Percentiles rank a stretch among this genome's conserved stretches.
Evolutionary conservation across 2,113 vertebrate species (phyloP).

Genomic region (Bujurquina vittata): DNA sequence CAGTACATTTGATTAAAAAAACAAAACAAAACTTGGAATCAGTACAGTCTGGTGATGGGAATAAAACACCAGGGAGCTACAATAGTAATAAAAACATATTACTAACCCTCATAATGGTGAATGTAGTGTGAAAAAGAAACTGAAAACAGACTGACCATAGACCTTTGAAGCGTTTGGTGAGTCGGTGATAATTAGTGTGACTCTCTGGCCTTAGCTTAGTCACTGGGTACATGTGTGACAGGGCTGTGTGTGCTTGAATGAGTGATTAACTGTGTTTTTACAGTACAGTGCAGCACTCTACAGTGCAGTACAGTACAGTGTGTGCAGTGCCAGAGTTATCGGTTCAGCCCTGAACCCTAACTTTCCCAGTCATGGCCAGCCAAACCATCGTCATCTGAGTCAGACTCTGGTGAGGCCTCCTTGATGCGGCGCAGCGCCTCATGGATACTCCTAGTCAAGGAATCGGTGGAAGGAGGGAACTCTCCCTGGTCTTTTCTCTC

Average conservation of each 20-base stretch:
- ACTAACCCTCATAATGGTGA: conserved; percentile 6
- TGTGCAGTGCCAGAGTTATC: conserved; percentile 27
- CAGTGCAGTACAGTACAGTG: conserved; percentile 37
- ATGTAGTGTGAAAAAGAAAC: conserved; percentile 30
- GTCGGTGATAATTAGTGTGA: conserved; percentile 32
- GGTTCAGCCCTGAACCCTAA: conserved; percentile 70
- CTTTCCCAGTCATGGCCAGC: conserved; percentile 94
- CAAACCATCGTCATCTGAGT: conserved; percentile 92
- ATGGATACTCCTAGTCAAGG: conserved; percentile 95
- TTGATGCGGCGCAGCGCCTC: conserved; percentile 97
- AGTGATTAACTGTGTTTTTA: conserved; percentile 24
- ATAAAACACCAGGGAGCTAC: conserved; percentile 38
- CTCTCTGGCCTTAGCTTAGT: conserved; percentile 24
- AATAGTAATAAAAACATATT: conserved; percentile 35
- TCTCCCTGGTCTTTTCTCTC: conserved; percentile 86
- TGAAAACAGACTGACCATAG: conserved; percentile 18
- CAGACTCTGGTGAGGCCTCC: conserved; percentile 96
- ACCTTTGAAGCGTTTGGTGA: conserved; percentile 43
- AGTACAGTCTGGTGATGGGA: conserved; percentile 29
- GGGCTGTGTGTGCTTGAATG: conserved; percentile 33
- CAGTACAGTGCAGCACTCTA: conserved; percentile 34
- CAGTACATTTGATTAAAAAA: conserved; percentile 41
- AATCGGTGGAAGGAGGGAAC: conserved; percentile 84
- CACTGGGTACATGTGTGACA: conserved; percentile 23
- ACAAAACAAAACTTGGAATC: conserved; percentile 39